Base-by-base conservation (phyloP, 2,113 vertebrate genomes). In the Mesoclemmys tuberculata region DNA sequence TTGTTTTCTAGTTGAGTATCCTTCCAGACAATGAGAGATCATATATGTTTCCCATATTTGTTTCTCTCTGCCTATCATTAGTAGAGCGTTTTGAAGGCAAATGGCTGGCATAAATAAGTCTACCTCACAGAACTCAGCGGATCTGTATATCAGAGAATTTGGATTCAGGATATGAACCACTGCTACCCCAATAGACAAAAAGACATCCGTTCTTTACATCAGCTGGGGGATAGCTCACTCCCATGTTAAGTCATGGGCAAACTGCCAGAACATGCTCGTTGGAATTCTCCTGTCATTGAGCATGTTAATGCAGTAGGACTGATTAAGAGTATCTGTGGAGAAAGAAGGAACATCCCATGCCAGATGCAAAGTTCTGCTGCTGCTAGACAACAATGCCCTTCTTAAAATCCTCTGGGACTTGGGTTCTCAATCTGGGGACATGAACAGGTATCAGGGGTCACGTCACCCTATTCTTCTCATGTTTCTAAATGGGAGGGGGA, bases 301-400 rank as follows among this genome's bases (percentile, higher is more conserved):
- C 5, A 77, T 31, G 5, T 12, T 88, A 91, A 78, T 41, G 12
- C 22, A 56, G 61, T 5, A 64, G 24, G n/a, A 41, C 6, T 31
- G 35, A 78, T 52, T 46, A 90, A 31, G 55, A 81, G 4, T 38
- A 29, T 0, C 22, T 75, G 0, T 7, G 24, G 26, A 41, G 49
- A 81, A 44, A 29, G 22, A 55, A 21, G 6, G 82, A 38, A 86
- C 19, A 88, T 27, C 90, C 16, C 48, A 82, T 82, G 38, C 75
- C 71, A 84, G 78, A 85, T 88, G 78, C 14, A 87, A 88, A 56
- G 94, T 77, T 68, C 35, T 68, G n/a, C 75, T 89, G 29, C 41
- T 68, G 74, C 44, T 55, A 21, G n/a, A 38, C 56, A 46, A 55
- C 0, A 83, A 46, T 10, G 48, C 49, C 64, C 56, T 71, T 44